phyloP scores from a whole-genome alignment of 2,113 vertebrate genomes.

The Myiozetetes cayanensis region DNA sequence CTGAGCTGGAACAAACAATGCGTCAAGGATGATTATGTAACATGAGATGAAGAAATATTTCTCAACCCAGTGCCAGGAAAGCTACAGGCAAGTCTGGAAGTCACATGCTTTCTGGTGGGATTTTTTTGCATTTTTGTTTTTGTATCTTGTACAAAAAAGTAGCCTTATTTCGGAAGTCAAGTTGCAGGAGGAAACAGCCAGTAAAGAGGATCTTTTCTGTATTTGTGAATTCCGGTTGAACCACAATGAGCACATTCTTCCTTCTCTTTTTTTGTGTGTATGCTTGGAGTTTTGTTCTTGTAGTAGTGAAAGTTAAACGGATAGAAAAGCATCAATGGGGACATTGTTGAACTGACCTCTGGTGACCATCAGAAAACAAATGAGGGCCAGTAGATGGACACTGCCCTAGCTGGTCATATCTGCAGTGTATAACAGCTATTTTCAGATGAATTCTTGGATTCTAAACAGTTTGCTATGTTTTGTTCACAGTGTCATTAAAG shows the following conservation, averaged over 20 bases:
- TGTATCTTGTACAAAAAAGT: conserved; percentile 16
- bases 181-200: conserved; percentile 44
- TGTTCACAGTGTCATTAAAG: not conserved
- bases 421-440: not conserved
- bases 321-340: conserved; percentile 14
- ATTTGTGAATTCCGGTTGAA: conserved; percentile 49
- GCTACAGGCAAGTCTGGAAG: conserved; percentile 63
- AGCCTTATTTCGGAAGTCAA: conserved; percentile 46
- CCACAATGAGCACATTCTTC: conserved; percentile 57
- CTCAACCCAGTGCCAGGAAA: conserved; percentile 75
- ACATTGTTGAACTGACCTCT: conserved; percentile 44
- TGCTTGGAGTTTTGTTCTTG: conserved; percentile 47
- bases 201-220: conserved; percentile 43
- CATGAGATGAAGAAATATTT: conserved; percentile 72
- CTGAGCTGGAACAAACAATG: conserved; percentile 67
- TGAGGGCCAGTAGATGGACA: not conserved
- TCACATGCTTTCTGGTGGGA: conserved; percentile 62
- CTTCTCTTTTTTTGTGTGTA: conserved; percentile 36
- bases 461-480: not conserved
- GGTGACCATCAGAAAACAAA: conserved; percentile 16
- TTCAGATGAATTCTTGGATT: not conserved
- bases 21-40: conserved; percentile 73
- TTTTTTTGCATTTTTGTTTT: conserved; percentile 50
- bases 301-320: conserved; percentile 43
- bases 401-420: not conserved